These are phyloP conservation scores for Acrocera orbiculus DNA, from an alignment of 2,888 invertebrate species.

Conservation along the genomic window DNA sequence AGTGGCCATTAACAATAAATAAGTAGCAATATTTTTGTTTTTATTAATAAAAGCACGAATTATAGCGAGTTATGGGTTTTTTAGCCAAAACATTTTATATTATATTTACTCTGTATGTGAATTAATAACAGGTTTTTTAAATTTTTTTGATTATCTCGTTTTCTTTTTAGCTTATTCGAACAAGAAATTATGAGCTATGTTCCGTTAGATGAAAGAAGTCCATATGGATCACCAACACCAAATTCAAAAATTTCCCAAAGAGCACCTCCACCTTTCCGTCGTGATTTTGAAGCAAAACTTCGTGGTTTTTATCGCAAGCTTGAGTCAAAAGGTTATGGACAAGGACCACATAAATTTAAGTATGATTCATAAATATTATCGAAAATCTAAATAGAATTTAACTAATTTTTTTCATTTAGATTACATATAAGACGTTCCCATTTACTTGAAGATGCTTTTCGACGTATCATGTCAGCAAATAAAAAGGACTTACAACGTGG, in stretches of 20 bases:
- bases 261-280: constrained; percentile 75
- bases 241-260: constrained; percentile 51
- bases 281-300: constrained; percentile 90
- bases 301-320: constrained; percentile 86
- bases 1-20: not conserved
- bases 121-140: not conserved
- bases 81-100: constrained; percentile 62
- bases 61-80: too few relatives aligned
- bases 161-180: constrained; percentile 72
- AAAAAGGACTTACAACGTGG: constrained; percentile 92
- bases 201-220: constrained; percentile 42
- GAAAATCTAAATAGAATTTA: not conserved
- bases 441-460: constrained; percentile 87
- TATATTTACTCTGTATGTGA: constrained; percentile 66
- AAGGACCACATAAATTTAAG: constrained; percentile 94
- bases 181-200: constrained; percentile 98
- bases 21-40: not conserved
- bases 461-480: constrained; percentile 88
- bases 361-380: constrained; percentile 24
- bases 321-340: constrained; percentile 91
- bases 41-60: too few relatives aligned
- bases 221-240: constrained; percentile 57
- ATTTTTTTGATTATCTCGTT: constrained; percentile 11
- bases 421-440: constrained; percentile 85
- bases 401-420: constrained; percentile 33